Percentiles rank a stretch among this genome's conserved stretches.
Conservation (phyloP, 2,797 vertebrate genomes). For the Muscicapa striata region DNA sequence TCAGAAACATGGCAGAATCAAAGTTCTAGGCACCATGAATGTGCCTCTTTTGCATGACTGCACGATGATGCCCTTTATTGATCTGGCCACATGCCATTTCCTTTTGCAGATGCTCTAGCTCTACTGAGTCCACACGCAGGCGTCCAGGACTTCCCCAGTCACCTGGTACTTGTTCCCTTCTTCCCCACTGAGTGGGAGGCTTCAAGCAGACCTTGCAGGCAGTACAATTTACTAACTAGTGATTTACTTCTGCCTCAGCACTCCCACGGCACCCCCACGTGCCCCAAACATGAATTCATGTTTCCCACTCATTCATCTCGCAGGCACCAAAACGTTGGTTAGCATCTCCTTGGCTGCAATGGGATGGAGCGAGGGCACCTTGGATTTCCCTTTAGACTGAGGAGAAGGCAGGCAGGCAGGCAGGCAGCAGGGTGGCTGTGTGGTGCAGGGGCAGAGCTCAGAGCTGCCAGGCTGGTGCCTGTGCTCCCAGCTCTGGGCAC, state of each 20-base stretch:
- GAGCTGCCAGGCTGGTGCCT: too few species aligned
- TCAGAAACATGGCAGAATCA: background rate
- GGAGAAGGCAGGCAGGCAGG: background rate
- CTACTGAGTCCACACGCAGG: background rate
- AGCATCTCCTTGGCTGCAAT: background rate
- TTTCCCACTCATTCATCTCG: background rate
- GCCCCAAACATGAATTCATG: slow-evolving; percentile 4
- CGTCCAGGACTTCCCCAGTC: background rate
- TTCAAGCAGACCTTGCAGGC: slow-evolving; percentile 8
- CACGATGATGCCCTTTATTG: background rate
- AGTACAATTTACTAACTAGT: background rate
- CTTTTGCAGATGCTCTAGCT: background rate
- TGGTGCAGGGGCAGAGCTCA: background rate
- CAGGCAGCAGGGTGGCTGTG: background rate
- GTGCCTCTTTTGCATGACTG: background rate
- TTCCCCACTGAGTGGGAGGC: background rate
- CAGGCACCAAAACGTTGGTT: slow-evolving; percentile 5
- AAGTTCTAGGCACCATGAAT: background rate
- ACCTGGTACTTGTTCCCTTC: background rate
- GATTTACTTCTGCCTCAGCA: background rate
- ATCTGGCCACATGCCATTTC: background rate
- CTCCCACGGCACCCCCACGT: slow-evolving; percentile 10
- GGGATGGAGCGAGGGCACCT: background rate
- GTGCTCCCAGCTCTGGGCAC: too few species aligned
- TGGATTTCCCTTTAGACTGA: background rate